Evolutionary conservation across 2,888 invertebrate species (phyloP), one percentile per base, ranked within the genome.

Genomic region (Osmoderma eremita): DNA sequence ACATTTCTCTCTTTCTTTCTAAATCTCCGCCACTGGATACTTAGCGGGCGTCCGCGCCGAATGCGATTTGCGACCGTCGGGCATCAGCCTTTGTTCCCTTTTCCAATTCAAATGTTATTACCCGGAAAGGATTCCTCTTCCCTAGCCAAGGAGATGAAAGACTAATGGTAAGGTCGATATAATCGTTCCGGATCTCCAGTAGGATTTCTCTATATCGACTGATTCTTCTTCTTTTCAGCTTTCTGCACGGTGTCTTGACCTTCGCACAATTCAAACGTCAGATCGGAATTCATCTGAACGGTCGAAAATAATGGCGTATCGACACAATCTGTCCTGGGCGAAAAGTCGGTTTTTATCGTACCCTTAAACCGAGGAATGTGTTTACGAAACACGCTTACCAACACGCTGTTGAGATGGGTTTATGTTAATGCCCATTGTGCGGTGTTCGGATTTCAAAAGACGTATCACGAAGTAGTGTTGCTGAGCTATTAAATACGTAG

Each of bases 91-190:
- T 61, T 45, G 58, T 61, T 61, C 58, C 30, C 45, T 61, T 53
- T 61, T 51, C 45, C 58, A 61, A 61, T 61, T 61, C 58, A 61
- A 61, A 61, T 61, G 58, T 61, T 61, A 61, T 61, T 61, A 61
- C 58, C 58, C 58, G 58, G 48, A 61, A 61, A 45, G 42, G 45
- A 45, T 61, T 61, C 58, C 45, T 18, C 30, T 6, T n/a, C 8
- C 42, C 24, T 17, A 45, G 45, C 24, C 45, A 45, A 45, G 30
- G 45, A 61, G 48, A 61, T n/a, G 58, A 61, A 58, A 42, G 42
- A 61, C 58, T 61, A 61, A 61, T 61, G 58, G 58, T 24, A 45
- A 61, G 58, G 58, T 61, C 18, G 58, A 17, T 45, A 48, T 61
- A 61, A 61, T 61, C 58, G 58, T 24, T 15, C 56, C 24, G 1